Base-by-base conservation (phyloP, 2,797 vertebrate species). In the Corythornis leucogaster region DNA sequence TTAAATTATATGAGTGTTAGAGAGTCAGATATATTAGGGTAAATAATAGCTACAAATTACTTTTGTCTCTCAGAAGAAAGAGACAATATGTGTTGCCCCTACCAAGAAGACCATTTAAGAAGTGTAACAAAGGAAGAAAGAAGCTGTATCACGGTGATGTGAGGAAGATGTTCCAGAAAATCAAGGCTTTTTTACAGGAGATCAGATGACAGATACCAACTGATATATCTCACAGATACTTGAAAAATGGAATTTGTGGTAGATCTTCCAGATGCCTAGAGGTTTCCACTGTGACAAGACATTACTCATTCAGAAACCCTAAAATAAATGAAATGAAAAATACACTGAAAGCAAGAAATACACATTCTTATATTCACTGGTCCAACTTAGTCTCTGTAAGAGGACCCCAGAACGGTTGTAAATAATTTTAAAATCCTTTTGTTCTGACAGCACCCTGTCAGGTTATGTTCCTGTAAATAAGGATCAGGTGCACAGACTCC, bases 1-100 rank as follows among this genome's bases (percentile, higher is more conserved):
- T 92, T 87, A 79, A 73, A 83, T 53, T 18, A 58, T 70, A 33
- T 0, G 13, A 43, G 12, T 42, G n/a, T 66, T 57, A 78, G 38
- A 80, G 26, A 80, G 26, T 12, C 58, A 87, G 55, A 89, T 16
- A 50, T 74, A 55, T 51, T 64, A 87, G 75, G 30, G 35, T 82
- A 93, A 93, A 87, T 69, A 89, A 93, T 83, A 87, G 40, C 43
- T 80, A 61, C 57, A 75, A 80, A 92, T 84, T 33, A 67, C 64
- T 80, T 64, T 42, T 53, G 28, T 61, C 42, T 73, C 58, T 89
- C 48, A 55, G 62, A 35, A 91, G 35, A 15, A 69, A 89, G 62
- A 90, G 21, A 12, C 13, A 25, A 21, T 31, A 30, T 42, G 35
- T 58, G 25, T 45, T 2, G 2, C 11, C 26, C 30, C 45, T 94